Conservation (phyloP, 2,113 vertebrate species). For the Paratilapia polleni region DNA sequence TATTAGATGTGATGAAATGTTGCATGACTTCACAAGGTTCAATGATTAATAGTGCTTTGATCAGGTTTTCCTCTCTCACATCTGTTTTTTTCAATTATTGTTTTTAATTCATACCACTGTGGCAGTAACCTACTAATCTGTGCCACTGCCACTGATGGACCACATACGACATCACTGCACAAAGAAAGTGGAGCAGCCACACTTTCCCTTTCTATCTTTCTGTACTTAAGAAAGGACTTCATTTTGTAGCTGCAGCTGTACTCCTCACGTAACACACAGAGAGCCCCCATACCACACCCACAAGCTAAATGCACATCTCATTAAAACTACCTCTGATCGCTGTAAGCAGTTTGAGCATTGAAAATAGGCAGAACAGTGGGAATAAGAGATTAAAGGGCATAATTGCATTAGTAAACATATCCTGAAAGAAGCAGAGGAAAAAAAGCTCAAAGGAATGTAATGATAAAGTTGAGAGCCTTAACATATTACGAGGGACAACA, state of each 20-base stretch:
- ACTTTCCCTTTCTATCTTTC: conserved; percentile 3
- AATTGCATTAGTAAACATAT: conserved; percentile 37
- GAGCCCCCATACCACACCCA: background rate
- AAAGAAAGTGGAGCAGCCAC: conserved; percentile 38
- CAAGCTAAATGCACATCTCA: conserved; percentile 10
- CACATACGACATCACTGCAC: conserved; percentile 11
- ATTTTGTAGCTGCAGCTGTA: conserved; percentile 64
- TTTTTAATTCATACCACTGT: background rate
- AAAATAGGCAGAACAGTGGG: conserved; percentile 1
- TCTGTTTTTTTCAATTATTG: background rate
- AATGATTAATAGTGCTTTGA: background rate
- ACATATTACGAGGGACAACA: conserved; percentile 1
- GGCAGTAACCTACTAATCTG: background rate
- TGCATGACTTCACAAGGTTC: conserved; percentile 17
- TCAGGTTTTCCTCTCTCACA: background rate
- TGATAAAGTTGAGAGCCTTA: background rate
- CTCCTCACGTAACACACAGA: conserved; percentile 24
- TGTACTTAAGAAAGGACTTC: conserved; percentile 48
- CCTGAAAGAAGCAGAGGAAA: background rate
- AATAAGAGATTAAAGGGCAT: conserved; percentile 8
- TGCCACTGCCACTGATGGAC: background rate
- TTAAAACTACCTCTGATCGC: conserved; percentile 49
- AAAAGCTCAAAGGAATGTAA: conserved; percentile 19
- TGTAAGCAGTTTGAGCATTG: conserved; percentile 8
- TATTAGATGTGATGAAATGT: conserved; percentile 35